Conservation (phyloP, 2,888 invertebrate genomes). For the Drosophila falleni region DNA sequence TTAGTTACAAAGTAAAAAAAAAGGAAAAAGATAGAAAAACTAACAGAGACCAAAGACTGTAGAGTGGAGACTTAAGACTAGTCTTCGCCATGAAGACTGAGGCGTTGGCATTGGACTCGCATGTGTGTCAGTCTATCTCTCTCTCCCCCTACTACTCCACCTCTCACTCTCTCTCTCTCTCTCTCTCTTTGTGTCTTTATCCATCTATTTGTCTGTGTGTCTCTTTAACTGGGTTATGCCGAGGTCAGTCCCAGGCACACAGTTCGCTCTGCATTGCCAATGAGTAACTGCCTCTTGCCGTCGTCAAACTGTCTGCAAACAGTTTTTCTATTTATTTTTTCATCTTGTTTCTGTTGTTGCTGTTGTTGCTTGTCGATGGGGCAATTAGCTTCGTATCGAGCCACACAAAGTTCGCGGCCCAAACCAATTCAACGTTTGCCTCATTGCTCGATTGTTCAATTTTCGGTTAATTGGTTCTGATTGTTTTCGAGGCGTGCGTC, state of each 20-base stretch:
- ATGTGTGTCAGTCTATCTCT: slow-evolving; percentile 30
- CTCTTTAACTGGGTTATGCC: slow-evolving; percentile 61
- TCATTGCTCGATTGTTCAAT: slow-evolving; percentile 69
- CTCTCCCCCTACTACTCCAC: background rate
- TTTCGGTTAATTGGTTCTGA: slow-evolving; percentile 82
- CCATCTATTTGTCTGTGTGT: slow-evolving; percentile 16
- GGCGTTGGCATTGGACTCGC: slow-evolving; percentile 63
- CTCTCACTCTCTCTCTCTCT: background rate
- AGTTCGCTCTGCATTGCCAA: slow-evolving; percentile 58
- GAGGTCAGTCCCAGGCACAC: slow-evolving; percentile 52
- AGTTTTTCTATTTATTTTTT: slow-evolving; percentile 21
- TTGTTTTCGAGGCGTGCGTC: slow-evolving; percentile 78
- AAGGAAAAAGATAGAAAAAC: slow-evolving; percentile 1
- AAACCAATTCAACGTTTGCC: slow-evolving; percentile 54
- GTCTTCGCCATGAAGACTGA: slow-evolving; percentile 45
- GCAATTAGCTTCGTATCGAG: slow-evolving; percentile 70
- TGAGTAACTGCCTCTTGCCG: slow-evolving; percentile 61
- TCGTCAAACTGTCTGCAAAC: slow-evolving; percentile 75
- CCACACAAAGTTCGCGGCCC: slow-evolving; percentile 57
- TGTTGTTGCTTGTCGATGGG: slow-evolving; percentile 60
- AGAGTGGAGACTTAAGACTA: slow-evolving; percentile 25
- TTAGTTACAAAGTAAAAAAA: background rate
- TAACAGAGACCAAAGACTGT: background rate
- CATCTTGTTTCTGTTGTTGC: background rate
- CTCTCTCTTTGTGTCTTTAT: background rate